phyloP scores from a whole-genome alignment of 2,888 invertebrate species.

The Parnassius orleans region DNA sequence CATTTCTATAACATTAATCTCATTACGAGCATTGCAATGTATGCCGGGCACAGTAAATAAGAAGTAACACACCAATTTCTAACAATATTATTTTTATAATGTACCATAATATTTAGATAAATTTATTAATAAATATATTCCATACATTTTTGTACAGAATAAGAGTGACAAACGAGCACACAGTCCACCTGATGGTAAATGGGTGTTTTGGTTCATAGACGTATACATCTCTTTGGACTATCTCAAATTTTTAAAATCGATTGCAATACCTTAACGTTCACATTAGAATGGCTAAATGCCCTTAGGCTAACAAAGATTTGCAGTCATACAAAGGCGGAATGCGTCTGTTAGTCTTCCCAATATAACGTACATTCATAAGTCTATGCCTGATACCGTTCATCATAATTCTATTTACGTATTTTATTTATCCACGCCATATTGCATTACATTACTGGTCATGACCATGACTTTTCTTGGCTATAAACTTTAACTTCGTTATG shows the following conservation, averaged over 20 bases:
- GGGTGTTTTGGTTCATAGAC: no score
- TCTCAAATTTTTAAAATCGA: conserved; percentile 1
- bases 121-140: no score
- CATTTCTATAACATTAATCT: no score
- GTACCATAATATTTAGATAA: no score
- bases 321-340: conserved; percentile 13
- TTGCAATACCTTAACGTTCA: conserved; percentile 17
- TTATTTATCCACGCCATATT: conserved; percentile 18
- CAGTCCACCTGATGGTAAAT: no score
- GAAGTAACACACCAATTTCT: no score
- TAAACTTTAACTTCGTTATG: conserved; percentile 13
- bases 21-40: no score
- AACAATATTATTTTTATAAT: no score
- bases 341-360: conserved; percentile 2
- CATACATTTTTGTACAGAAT: no score
- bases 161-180: no score
- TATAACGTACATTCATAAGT: conserved; percentile 1
- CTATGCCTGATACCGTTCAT: conserved; percentile 3
- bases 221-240: no score
- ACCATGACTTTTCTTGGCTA: conserved; percentile 16
- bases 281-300: conserved; percentile 16
- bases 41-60: no score
- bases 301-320: conserved; percentile 9
- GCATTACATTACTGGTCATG: conserved; percentile 13
- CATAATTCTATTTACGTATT: conserved; percentile 15